A percentile compares a stretch with the other conserved stretches of the same genome.
Evolutionary conservation across 2,888 invertebrate species (phyloP).

Genomic region (Mallateleia sp.): DNA sequence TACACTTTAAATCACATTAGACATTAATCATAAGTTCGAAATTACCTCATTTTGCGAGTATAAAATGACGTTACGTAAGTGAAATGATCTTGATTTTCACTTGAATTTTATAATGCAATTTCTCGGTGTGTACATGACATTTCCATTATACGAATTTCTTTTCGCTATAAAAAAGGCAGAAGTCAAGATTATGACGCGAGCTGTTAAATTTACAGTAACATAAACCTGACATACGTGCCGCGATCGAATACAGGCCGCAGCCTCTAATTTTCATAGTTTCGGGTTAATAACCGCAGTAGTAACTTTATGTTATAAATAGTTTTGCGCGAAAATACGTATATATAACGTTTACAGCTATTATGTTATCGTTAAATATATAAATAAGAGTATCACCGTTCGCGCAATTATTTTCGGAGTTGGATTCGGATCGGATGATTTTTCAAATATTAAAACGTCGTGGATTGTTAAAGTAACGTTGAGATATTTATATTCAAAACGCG

Average conservation of each 20-base stretch:
- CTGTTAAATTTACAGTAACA: conserved; percentile 33
- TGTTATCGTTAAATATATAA: neutral
- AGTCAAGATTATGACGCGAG: conserved; percentile 7
- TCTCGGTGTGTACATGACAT: conserved; percentile 19
- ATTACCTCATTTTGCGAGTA: neutral
- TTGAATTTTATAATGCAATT: conserved; percentile 27
- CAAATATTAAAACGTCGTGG: too few species aligned
- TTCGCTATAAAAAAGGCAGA: conserved; percentile 22
- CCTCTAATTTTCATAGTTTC: conserved; percentile 61
- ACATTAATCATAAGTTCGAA: conserved; percentile 20
- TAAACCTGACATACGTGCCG: conserved; percentile 14
- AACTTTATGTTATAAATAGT: conserved; percentile 54
- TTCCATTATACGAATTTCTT: conserved; percentile 25
- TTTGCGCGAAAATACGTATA: conserved; percentile 20
- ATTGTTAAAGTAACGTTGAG: neutral
- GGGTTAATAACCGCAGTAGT: conserved; percentile 51
- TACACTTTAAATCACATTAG: conserved; percentile 15
- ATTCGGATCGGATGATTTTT: too few species aligned
- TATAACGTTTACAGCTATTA: neutral
- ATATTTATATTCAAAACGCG: neutral
- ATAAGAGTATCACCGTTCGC: neutral
- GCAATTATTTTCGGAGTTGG: too few species aligned
- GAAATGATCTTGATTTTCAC: conserved; percentile 11
- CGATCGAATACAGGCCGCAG: conserved; percentile 37
- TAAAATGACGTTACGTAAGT: conserved; percentile 12